Conservation (phyloP, 2,113 vertebrate genomes). For the Haemorhous mexicanus region DNA sequence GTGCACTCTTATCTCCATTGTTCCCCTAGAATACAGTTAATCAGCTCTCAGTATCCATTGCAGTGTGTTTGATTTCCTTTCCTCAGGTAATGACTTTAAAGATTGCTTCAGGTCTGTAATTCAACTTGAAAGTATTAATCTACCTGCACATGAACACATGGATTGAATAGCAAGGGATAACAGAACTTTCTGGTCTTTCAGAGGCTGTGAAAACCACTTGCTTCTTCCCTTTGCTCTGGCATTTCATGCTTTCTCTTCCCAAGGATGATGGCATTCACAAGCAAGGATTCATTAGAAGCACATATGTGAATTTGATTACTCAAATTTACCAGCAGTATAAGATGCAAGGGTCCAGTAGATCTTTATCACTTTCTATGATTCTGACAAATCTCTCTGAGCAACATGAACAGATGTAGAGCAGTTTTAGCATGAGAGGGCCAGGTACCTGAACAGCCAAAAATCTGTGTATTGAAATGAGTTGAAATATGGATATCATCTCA, state of each 20-base stretch:
- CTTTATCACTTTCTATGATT: neutral
- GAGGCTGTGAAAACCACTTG: neutral
- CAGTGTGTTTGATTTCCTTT: neutral
- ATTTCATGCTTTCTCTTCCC: neutral
- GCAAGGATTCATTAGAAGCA: neutral
- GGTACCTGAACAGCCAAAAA: neutral
- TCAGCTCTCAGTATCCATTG: neutral
- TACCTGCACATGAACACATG: accelerated
- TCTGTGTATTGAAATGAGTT: neutral
- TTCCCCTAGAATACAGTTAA: neutral
- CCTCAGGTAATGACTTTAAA: neutral
- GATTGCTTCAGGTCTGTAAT: neutral
- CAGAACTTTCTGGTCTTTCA: neutral
- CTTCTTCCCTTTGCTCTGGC: neutral
- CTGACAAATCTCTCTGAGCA: neutral
- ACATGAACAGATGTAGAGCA: neutral
- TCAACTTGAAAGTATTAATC: neutral
- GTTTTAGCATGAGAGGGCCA: neutral
- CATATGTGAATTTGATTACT: neutral
- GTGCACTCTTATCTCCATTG: accelerated
- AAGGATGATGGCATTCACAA: neutral
- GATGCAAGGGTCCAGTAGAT: neutral
- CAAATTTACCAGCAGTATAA: neutral
- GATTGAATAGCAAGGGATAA: neutral
- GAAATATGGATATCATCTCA: neutral